Percentiles rank a stretch among this genome's conserved stretches.
These are phyloP conservation scores for Pyrocephalus nanus DNA, from an alignment of 2,797 vertebrate genomes.

Conservation along the genomic window DNA sequence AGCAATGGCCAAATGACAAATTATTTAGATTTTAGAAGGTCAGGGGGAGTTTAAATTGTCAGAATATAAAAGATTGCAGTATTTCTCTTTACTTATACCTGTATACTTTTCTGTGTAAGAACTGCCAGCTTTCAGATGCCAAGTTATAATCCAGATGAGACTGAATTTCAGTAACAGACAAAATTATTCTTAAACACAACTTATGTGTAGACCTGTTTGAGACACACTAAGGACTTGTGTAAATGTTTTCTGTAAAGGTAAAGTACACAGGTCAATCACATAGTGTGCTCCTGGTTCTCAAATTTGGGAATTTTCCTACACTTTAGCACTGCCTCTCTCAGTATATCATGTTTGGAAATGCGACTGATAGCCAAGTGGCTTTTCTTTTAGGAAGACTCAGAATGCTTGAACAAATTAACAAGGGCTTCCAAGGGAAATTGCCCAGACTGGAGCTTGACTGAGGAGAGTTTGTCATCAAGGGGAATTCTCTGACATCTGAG, in stretches of 20 bases:
- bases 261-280: not conserved
- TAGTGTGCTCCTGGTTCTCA: not conserved
- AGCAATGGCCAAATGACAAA: not conserved
- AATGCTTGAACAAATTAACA: constrained; percentile 45
- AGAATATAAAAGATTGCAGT: not conserved
- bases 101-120: not conserved
- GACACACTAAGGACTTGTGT: not conserved
- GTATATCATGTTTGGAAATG: not conserved
- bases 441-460: constrained; percentile 33
- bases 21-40: not conserved
- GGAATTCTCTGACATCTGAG: constrained; percentile 44
- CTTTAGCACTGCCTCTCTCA: not conserved
- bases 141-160: not conserved
- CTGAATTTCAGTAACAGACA: constrained; percentile 4
- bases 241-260: constrained; percentile 4
- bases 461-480: constrained; percentile 40
- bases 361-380: constrained; percentile 18
- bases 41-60: not conserved
- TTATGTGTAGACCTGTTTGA: not conserved
- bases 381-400: constrained; percentile 26
- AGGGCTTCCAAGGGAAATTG: constrained; percentile 44
- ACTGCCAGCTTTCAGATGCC: not conserved
- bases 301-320: constrained; percentile 21
- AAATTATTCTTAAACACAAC: not conserved
- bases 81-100: not conserved